Base-by-base conservation (phyloP, 1,140 invertebrate genomes). In the Drosophila hydei region DNA sequence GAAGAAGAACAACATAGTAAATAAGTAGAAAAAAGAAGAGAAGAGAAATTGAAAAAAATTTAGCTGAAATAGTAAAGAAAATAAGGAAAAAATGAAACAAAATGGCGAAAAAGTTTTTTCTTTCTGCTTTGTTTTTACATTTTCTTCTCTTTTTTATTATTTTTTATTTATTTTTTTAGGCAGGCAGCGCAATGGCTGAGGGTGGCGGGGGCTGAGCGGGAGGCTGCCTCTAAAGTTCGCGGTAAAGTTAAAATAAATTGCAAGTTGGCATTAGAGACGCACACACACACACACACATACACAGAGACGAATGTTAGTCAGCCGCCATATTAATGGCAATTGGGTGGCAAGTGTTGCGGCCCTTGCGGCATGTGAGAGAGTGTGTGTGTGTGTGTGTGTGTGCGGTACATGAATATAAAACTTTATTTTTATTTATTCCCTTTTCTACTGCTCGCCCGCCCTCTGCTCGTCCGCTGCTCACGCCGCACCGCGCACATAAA, bases 351-450 rank as follows among this genome's bases (percentile, higher is more conserved):
- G 73, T 78, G 68, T 64, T 69, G 63, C 65, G 60, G 71, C 50
- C 67, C 67, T 70, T 40, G 60, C 62, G 48, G 54, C 51, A 50
- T 72, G 21, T 52, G 27, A n/a, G n/a, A n/a, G n/a, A n/a, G n/a
- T 65, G 62, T 59, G 43, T 25, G 33, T 56, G 33, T 56, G 43
- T 68, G 48, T 51, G 42, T 63, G 23, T 62, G 21, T 68, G 19
- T 77, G 77, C 56, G 81, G 81, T 88, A 87, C 81, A 87, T 87
- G 81, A 87, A 87, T 88, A 87, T 88, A 87, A 87, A 87, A 87
- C 81, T 87, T 87, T 87, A 87, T 87, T 87, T 87, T 87, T 87
- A 87, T 87, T 87, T 87, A 87, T 87, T 87, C 80, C 70, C 77
- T 77, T 87, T 77, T 69, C 48, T 73, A 47, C 74, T 30, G 18